These are phyloP conservation scores for Tor tambroides DNA, from an alignment of 2,113 vertebrate genomes.

Conservation along the genomic window DNA sequence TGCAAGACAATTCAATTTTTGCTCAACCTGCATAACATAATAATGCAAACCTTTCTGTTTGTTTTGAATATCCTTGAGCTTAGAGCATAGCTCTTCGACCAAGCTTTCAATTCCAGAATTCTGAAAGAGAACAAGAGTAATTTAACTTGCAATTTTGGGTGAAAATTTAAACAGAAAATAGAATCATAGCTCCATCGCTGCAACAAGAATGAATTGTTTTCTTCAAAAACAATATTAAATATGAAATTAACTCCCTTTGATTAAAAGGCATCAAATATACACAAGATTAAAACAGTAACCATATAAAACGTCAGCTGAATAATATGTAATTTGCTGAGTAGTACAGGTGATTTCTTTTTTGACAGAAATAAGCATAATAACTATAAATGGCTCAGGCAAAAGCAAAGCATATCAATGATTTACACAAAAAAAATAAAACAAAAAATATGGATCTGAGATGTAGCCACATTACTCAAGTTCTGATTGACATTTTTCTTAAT, in stretches of 20 bases:
- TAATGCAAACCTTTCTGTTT: constrained; percentile 88
- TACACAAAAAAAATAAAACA: neutral
- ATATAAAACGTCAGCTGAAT: neutral
- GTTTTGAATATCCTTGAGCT: constrained; percentile 96
- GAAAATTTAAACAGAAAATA: neutral
- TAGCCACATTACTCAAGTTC: neutral
- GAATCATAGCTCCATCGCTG: neutral
- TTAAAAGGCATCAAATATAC: neutral
- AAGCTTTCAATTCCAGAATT: constrained; percentile 97
- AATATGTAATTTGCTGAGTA: neutral
- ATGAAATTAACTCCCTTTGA: neutral
- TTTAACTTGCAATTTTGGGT: neutral
- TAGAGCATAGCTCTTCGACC: constrained; percentile 99
- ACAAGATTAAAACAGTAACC: neutral
- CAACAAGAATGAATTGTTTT: neutral
- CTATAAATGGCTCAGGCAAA: neutral
- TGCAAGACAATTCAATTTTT: neutral
- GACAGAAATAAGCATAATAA: neutral
- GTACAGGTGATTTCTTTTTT: neutral
- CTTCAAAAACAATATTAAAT: neutral
- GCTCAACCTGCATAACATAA: neutral
- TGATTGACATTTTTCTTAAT: neutral
- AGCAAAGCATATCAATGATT: neutral
- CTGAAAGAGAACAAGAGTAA: constrained; percentile 67
- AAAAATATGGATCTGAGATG: neutral